Evolutionary conservation across 2,113 vertebrate species (phyloP).

Genomic region (Psittacula cyanocephala): DNA sequence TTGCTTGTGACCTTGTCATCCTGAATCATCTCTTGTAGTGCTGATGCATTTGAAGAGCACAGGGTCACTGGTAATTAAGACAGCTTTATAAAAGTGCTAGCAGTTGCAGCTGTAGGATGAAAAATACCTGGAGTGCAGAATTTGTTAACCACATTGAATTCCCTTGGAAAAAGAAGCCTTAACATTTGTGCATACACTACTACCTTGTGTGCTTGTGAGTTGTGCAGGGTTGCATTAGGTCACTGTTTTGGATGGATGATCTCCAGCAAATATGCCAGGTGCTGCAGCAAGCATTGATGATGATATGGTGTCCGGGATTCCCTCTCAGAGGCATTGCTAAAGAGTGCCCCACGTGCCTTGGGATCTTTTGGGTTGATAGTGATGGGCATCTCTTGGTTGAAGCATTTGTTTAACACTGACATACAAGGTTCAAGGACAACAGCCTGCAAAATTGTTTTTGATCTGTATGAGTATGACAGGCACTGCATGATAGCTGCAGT

Average conservation of each 20-base stretch:
- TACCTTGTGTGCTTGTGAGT: neutral
- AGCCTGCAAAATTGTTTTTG: slow-evolving; percentile 30
- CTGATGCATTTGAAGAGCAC: slow-evolving; percentile 35
- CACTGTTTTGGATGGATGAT: neutral
- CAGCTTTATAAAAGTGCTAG: slow-evolving; percentile 19
- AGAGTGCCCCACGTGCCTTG: neutral
- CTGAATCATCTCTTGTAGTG: slow-evolving; percentile 23
- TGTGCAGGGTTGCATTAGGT: neutral
- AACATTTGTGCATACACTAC: neutral
- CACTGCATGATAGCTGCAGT: neutral
- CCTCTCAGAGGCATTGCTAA: neutral
- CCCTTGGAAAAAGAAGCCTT: neutral
- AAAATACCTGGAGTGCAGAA: slow-evolving; percentile 14
- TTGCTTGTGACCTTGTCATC: slow-evolving; percentile 24
- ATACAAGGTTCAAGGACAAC: slow-evolving; percentile 4
- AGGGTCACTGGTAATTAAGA: slow-evolving; percentile 47
- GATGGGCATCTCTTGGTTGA: neutral
- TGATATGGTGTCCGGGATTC: neutral
- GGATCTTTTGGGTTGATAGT: neutral
- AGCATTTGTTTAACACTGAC: slow-evolving; percentile 6
- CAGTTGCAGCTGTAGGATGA: slow-evolving; percentile 23
- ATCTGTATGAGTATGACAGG: slow-evolving; percentile 29
- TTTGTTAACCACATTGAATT: slow-evolving; percentile 3
- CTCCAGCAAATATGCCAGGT: neutral
- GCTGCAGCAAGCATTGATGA: neutral